A percentile compares a stretch with the other conserved stretches of the same genome.
phyloP scores from a whole-genome alignment of 2,888 invertebrate genomes.

The Deilephila elpenor region DNA sequence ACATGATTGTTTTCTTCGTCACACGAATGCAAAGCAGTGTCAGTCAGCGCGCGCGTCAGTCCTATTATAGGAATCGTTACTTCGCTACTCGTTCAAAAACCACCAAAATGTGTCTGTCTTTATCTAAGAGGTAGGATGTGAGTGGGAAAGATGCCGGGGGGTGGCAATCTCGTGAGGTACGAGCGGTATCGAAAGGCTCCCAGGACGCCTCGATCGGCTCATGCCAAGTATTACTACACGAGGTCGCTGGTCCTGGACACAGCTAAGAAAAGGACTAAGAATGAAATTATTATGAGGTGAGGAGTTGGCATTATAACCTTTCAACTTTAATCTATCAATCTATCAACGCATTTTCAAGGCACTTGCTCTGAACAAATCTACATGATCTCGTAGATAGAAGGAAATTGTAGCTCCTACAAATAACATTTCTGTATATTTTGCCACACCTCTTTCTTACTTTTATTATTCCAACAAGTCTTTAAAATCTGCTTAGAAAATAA shows the following conservation, averaged over 20 bases:
- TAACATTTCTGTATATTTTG: no score
- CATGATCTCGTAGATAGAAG: no score
- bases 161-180: slow-evolving; percentile 63
- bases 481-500: no score
- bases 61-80: slow-evolving; percentile 1
- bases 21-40: slow-evolving; percentile 60
- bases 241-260: slow-evolving; percentile 63
- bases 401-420: no score
- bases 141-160: slow-evolving; percentile 65
- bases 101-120: slow-evolving; percentile 43
- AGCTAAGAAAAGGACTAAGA: slow-evolving; percentile 48
- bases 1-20: slow-evolving; percentile 73
- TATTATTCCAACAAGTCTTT: no score
- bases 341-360: background rate
- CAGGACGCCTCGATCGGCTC: slow-evolving; percentile 60
- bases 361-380: no score
- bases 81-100: slow-evolving; percentile 30
- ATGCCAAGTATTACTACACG: slow-evolving; percentile 71
- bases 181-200: slow-evolving; percentile 69
- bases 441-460: no score
- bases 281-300: slow-evolving; percentile 60
- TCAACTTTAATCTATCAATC: background rate
- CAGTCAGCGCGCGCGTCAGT: slow-evolving; percentile 58
- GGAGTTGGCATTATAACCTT: background rate
- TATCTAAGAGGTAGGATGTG: slow-evolving; percentile 54